phyloP scores from a whole-genome alignment of 2,888 invertebrate species.

The Spilosoma lubricipeda region DNA sequence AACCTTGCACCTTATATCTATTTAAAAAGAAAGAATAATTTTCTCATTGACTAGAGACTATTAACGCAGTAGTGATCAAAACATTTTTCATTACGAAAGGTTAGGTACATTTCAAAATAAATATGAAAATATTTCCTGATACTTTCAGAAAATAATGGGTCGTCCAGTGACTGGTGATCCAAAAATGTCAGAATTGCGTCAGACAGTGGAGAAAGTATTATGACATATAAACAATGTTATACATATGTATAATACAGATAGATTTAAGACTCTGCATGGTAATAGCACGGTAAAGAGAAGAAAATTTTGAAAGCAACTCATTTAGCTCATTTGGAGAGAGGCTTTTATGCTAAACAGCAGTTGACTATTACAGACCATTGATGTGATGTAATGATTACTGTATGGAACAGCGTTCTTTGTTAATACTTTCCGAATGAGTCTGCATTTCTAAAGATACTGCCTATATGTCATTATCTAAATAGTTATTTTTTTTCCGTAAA shows the following conservation, averaged over 20 bases:
- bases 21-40: not conserved
- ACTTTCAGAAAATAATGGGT: not conserved
- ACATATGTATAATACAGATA: not conserved
- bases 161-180: not conserved
- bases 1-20: not conserved
- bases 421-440: too few relatives aligned
- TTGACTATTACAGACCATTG: too few relatives aligned
- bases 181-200: conserved; percentile 5
- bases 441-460: too few relatives aligned
- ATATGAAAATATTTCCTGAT: not conserved
- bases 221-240: conserved; percentile 3
- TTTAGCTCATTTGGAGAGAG: too few relatives aligned
- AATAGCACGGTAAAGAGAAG: too few relatives aligned
- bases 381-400: too few relatives aligned
- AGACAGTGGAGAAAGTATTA: not conserved
- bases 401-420: too few relatives aligned
- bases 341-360: too few relatives aligned
- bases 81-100: not conserved
- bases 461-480: too few relatives aligned
- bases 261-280: not conserved
- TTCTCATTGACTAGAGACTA: not conserved
- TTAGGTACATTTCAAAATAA: not conserved
- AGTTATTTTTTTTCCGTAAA: too few relatives aligned
- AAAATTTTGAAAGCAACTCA: too few relatives aligned
- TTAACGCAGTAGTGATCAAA: too few relatives aligned